A percentile compares a stretch with the other conserved stretches of the same genome.
Conservation (phyloP, 2,113 vertebrate species). For the Fregetta grallaria region DNA sequence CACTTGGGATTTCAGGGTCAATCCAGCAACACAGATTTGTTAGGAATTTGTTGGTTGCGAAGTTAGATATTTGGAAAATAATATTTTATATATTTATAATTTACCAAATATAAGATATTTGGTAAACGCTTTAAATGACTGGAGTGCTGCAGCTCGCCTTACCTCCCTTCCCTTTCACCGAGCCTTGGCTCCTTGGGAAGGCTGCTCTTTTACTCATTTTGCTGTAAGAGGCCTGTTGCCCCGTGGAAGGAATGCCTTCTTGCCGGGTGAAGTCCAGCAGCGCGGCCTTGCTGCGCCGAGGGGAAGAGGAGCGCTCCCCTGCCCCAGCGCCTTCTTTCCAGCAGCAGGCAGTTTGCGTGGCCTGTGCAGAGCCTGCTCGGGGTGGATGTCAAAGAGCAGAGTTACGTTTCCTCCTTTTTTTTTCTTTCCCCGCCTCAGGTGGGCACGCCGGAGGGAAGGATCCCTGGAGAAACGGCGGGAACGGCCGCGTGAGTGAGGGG, state of each 20-base stretch:
- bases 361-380: rapidly evolving
- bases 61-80: rapidly evolving
- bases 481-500: too few relatives aligned
- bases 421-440: too few relatives aligned
- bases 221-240: rapidly evolving
- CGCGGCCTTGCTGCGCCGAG: too few relatives aligned
- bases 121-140: rapidly evolving
- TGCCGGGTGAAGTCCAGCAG: too few relatives aligned
- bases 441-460: background rate
- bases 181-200: background rate
- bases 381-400: background rate
- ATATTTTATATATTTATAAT: too few relatives aligned
- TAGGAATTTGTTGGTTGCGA: rapidly evolving
- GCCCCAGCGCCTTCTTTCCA: background rate
- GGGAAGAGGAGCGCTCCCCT: background rate
- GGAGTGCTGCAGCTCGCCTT: rapidly evolving
- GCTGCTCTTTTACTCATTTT: rapidly evolving
- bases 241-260: background rate
- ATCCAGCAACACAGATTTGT: rapidly evolving
- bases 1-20: rapidly evolving
- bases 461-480: rapidly evolving
- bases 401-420: too few relatives aligned
- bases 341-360: rapidly evolving
- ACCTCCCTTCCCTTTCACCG: rapidly evolving
- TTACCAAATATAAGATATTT: too few relatives aligned